phyloP scores from a whole-genome alignment of 2,113 vertebrate genomes.

The Calidris pygmaea region DNA sequence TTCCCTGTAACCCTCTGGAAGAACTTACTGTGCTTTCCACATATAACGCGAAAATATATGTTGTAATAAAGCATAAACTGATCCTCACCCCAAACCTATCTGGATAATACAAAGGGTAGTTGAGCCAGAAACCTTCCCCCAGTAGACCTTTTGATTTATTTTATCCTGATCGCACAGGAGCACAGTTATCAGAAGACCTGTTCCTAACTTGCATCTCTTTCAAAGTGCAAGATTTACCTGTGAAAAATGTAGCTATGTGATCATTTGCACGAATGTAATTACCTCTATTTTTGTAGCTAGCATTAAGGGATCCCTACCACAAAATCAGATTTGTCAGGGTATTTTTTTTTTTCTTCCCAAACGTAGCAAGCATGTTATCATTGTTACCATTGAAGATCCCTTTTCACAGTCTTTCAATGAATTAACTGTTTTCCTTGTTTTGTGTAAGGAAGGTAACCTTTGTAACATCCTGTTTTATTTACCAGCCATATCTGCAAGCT shows the following conservation, averaged over 20 bases:
- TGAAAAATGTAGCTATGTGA: not conserved
- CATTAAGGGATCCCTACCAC: not conserved
- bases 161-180: not conserved
- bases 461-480: slow-evolving; percentile 1
- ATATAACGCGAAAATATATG: not conserved
- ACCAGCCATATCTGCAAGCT: not conserved
- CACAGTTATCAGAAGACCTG: not conserved
- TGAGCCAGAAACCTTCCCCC: not conserved
- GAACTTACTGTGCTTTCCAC: not conserved
- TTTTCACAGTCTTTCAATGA: not conserved
- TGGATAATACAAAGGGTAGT: not conserved
- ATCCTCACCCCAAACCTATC: not conserved
- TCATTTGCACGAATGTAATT: not conserved
- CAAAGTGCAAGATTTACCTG: not conserved
- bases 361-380: not conserved
- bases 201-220: not conserved
- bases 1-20: not conserved
- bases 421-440: not conserved
- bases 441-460: not conserved
- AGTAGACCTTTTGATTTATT: not conserved
- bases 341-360: not conserved
- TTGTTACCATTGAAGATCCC: not conserved
- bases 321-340: not conserved
- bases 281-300: not conserved
- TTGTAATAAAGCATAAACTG: not conserved